Percentiles rank a stretch among this genome's conserved stretches.
These are phyloP conservation scores for Calliphora vicina DNA, from an alignment of 1,140 invertebrate genomes.

Conservation along the genomic window DNA sequence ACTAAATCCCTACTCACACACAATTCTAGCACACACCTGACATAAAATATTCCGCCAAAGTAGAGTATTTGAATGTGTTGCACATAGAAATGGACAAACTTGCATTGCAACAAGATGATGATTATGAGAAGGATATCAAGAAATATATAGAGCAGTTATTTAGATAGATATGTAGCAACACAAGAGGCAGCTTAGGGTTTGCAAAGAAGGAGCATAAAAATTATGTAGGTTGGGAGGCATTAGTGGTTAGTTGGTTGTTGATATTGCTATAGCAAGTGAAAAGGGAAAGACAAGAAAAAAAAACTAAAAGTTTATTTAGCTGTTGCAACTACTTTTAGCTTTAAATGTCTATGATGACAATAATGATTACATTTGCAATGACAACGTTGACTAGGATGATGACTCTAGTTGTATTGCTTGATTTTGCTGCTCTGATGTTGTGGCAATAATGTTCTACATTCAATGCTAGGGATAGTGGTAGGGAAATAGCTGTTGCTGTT, in stretches of 20 bases:
- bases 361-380: constrained; percentile 16
- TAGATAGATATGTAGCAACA: not conserved
- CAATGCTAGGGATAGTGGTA: not conserved
- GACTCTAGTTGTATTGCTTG: not conserved
- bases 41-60: not conserved
- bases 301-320: not conserved
- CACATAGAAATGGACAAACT: not conserved
- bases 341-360: not conserved
- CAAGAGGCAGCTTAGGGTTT: not conserved
- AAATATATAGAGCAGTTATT: not conserved
- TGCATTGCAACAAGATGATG: not conserved
- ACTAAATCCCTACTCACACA: not conserved
- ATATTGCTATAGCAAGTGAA: no score
- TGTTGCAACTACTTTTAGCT: not conserved
- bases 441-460: not conserved
- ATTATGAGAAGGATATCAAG: not conserved
- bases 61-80: not conserved
- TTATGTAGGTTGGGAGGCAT: not conserved
- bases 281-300: no score
- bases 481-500: not conserved
- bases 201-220: not conserved
- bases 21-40: not conserved
- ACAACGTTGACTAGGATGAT: not conserved
- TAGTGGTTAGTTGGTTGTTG: not conserved
- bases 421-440: no score